These are phyloP conservation scores for Zaprionus inermis DNA, from an alignment of 1,140 invertebrate genomes.

Conservation along the genomic window DNA sequence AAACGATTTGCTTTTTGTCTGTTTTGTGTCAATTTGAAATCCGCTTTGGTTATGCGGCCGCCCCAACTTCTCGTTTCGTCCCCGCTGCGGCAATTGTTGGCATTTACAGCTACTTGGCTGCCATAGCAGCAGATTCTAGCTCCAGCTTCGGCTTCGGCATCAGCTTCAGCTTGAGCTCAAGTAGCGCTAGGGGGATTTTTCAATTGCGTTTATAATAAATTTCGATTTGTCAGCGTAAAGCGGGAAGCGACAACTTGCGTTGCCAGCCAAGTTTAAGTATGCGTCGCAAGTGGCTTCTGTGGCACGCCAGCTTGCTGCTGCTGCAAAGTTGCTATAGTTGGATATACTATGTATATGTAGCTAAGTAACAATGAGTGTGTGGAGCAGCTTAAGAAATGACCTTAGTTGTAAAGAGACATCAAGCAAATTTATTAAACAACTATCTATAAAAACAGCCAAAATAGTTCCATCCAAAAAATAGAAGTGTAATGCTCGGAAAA, in stretches of 20 bases:
- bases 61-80: neutral
- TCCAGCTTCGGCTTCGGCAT: no score
- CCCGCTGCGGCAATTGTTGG: constrained; percentile 68
- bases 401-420: no score
- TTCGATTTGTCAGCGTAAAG: constrained; percentile 78
- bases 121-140: constrained; percentile 32
- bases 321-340: neutral
- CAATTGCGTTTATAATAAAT: constrained; percentile 82
- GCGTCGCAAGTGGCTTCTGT: constrained; percentile 48
- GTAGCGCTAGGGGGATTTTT: constrained; percentile 74
- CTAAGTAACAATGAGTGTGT: no score
- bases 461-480: no score
- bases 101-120: constrained; percentile 80
- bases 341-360: no score
- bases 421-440: no score
- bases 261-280: constrained; percentile 52
- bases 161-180: constrained; percentile 56
- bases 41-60: constrained; percentile 70
- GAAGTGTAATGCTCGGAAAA: no score
- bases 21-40: constrained; percentile 82
- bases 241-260: constrained; percentile 38
- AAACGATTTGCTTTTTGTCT: constrained; percentile 81
- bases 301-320: constrained; percentile 17
- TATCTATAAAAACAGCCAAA: no score
- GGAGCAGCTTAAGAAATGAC: no score